phyloP scores from a whole-genome alignment of 2,888 invertebrate species.

The Amaurobius ferox region DNA sequence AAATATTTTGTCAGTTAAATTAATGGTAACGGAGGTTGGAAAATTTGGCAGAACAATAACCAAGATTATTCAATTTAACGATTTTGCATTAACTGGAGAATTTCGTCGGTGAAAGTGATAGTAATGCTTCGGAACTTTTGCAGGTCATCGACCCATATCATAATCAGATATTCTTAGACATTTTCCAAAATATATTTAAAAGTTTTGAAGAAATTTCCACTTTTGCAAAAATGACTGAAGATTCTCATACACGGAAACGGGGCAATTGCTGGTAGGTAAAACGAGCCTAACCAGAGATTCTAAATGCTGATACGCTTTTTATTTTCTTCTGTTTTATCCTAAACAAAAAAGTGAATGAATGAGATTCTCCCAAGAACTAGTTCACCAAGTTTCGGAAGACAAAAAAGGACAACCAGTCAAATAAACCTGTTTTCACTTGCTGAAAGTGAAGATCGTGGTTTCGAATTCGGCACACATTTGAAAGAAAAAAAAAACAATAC shows the following conservation, averaged over 20 bases:
- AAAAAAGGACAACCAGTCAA: background rate
- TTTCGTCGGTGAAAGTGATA: too few relatives aligned
- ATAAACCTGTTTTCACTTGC: background rate
- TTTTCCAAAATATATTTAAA: too few relatives aligned
- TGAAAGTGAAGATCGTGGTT: slow-evolving; percentile 18
- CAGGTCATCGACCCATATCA: too few relatives aligned
- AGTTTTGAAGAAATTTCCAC: too few relatives aligned
- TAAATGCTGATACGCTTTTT: background rate
- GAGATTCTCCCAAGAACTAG: slow-evolving; percentile 13
- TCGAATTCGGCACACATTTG: slow-evolving; percentile 3
- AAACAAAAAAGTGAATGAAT: slow-evolving; percentile 3
- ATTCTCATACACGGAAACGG: background rate
- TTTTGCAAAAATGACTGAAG: too few relatives aligned
- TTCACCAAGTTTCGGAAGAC: slow-evolving; percentile 8
- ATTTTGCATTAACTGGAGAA: too few relatives aligned
- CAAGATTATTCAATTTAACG: too few relatives aligned
- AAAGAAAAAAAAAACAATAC: background rate
- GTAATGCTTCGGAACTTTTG: too few relatives aligned
- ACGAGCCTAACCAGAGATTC: background rate
- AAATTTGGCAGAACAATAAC: too few relatives aligned
- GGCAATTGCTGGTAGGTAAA: background rate
- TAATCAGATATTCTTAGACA: too few relatives aligned
- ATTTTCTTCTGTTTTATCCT: background rate
- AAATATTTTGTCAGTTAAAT: too few relatives aligned
- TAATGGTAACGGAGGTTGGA: too few relatives aligned